Conservation (phyloP, 1,140 invertebrate genomes). For the Platorchestia sp. region DNA sequence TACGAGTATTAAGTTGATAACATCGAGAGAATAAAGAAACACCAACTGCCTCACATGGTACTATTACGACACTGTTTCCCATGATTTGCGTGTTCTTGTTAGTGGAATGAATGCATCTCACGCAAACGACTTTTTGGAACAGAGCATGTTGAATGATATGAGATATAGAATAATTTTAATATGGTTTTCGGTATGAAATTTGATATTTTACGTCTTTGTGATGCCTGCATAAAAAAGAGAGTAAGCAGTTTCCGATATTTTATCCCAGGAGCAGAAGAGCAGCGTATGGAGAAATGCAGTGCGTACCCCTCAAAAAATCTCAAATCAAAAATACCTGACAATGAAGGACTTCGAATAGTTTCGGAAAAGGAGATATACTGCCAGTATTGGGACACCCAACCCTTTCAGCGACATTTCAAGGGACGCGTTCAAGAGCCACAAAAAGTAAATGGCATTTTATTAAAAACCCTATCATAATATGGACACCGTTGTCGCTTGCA, state of each 20-base stretch:
- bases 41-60: neutral
- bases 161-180: neutral
- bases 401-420: neutral
- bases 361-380: neutral
- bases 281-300: neutral
- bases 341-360: too few relatives aligned
- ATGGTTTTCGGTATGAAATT: neutral
- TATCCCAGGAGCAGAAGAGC: neutral
- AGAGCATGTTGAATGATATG: neutral
- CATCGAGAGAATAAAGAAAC: neutral
- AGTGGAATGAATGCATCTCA: neutral
- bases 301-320: too few relatives aligned
- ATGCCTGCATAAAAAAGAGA: neutral
- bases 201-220: neutral
- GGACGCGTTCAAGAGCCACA: neutral
- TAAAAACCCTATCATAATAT: neutral
- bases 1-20: neutral
- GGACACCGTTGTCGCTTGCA: neutral
- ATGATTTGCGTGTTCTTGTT: neutral
- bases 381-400: neutral
- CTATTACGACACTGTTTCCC: neutral
- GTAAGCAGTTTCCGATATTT: too few relatives aligned
- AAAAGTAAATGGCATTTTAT: neutral
- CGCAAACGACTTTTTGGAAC: neutral
- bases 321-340: too few relatives aligned